Evolutionary conservation across 2,797 vertebrate genomes (phyloP), one percentile per base, ranked within the genome.

Genomic region (Parambassis ranga): DNA sequence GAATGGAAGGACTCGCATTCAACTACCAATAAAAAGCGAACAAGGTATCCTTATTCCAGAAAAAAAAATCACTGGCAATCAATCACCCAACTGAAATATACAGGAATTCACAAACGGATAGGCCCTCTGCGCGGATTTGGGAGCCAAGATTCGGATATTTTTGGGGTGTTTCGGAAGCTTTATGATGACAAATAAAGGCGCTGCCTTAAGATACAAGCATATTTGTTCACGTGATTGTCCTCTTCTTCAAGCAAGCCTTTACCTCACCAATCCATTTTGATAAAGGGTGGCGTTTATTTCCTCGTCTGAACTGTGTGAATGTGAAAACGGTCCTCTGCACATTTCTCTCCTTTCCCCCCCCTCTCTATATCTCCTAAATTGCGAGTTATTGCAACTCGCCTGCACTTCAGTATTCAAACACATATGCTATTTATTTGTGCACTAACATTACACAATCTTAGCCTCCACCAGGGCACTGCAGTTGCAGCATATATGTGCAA

Each of bases 21-120:
- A 95, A 90, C 96, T 96, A 96, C 96, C 95, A 98, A 98, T 96
- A 98, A 98, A 96, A 92, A 95, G 92, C 93, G 89, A 94, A 93
- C 93, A 91, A 93, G 87, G 90, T 90, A 90, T 91, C 90, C 89
- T 90, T 92, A 92, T 92, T 90, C 89, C 87, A 78, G 79, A 70
- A 75, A 88, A 87, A 84, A 91, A 92, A 89, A 87, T 84, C 81
- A 71, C 84, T 89, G 83, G 90, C 87, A 91, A 92, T 92, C 90
- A 92, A 91, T 92, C 89, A 89, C 71, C 77, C 79, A 77, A 66
- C n/a, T 89, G 89, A 73, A 87, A 91, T 85, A 84, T 77, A 85
- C 79, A 89, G 78, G 82, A 71, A 78, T 84, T 86, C 86, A 83
- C 79, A 78, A 46, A 58, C 36, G 63, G 51, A 69, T 53, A 66